Evolutionary conservation across 2,888 invertebrate genomes (phyloP).

Genomic region (Cheilosia vulpina): DNA sequence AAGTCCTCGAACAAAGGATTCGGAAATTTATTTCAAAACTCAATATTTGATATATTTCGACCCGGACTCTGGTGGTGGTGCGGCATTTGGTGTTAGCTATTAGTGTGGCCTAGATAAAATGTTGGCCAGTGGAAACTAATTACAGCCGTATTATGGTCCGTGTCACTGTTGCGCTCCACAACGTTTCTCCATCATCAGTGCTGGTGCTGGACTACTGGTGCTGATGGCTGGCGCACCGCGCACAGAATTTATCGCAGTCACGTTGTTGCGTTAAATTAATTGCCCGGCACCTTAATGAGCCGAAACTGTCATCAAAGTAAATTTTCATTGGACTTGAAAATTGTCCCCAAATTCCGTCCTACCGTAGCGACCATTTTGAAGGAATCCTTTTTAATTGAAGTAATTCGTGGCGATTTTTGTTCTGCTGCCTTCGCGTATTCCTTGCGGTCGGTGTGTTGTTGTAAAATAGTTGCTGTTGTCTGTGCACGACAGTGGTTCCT

Average conservation of each 20-base stretch:
- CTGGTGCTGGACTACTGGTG: too few relatives aligned
- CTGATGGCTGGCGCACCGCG: constrained; percentile 14
- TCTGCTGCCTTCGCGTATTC: constrained; percentile 7
- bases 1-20: constrained; percentile 28
- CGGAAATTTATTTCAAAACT: constrained; percentile 39
- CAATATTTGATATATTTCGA: constrained; percentile 53
- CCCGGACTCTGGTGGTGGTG: neutral
- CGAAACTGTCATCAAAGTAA: constrained; percentile 71
- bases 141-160: constrained; percentile 54
- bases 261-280: constrained; percentile 72
- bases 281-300: constrained; percentile 66
- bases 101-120: constrained; percentile 51
- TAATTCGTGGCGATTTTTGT: constrained; percentile 51
- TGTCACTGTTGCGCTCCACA: constrained; percentile 59
- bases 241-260: constrained; percentile 69
- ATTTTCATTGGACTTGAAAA: constrained; percentile 60
- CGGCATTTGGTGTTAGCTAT: constrained; percentile 5
- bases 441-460: constrained; percentile 32
- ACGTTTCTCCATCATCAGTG: constrained; percentile 45
- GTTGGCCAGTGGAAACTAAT: constrained; percentile 60
- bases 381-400: constrained; percentile 71
- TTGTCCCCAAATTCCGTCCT: neutral
- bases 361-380: neutral
- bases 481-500: neutral
- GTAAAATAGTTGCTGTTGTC: constrained; percentile 37